Base-by-base conservation (phyloP, 1,140 invertebrate genomes). In the Helicoverpa zea region DNA sequence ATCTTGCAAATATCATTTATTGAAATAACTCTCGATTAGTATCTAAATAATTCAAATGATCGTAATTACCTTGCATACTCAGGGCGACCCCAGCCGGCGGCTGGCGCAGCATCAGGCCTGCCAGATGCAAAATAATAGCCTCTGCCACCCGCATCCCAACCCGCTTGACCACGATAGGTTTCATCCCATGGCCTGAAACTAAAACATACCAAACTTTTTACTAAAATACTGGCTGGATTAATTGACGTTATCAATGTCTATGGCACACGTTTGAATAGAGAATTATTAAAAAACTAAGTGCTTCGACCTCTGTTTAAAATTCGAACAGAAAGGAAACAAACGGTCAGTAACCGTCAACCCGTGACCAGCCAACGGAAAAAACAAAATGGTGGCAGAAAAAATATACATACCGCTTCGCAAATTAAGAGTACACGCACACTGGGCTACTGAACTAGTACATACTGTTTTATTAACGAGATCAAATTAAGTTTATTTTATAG, bases 181-280 rank as follows among this genome's bases (percentile, higher is more conserved):
- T 96, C 95, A 79, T 96, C 95, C 95, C 95, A 96, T 0, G 95
- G 95, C 79, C 95, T 94, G 89, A 95, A 96, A 92, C 94, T 95
- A 59, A 72, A 54, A 58, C n/a, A 35, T 30, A 30, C 18, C 23
- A 52, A 23, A 23, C 79, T 80, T 75, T 82, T 77, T 43, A 68
- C 3, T 18, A 2, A 18, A 74, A 35, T n/a, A n/a, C 13, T 14
- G 11, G n/a, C 14, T 18, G 9, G 18, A 58, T 23, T 23, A 23
- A 23, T 23, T 23, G 23, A 23, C 23, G 11, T 11, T 23, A 59
- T 18, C 16, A 59, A 9, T 23, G 9, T 11, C n/a, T 56, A 16
- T 16, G 54, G 54, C 30, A 30, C 35, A 43, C 35, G 35, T 43
- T 43, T 43, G 35, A 43, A 43, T 43, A 43, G 35, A 43, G 35